Evolutionary conservation across 2,888 invertebrate genomes (phyloP).

Genomic region (Frankliniella fusca): DNA sequence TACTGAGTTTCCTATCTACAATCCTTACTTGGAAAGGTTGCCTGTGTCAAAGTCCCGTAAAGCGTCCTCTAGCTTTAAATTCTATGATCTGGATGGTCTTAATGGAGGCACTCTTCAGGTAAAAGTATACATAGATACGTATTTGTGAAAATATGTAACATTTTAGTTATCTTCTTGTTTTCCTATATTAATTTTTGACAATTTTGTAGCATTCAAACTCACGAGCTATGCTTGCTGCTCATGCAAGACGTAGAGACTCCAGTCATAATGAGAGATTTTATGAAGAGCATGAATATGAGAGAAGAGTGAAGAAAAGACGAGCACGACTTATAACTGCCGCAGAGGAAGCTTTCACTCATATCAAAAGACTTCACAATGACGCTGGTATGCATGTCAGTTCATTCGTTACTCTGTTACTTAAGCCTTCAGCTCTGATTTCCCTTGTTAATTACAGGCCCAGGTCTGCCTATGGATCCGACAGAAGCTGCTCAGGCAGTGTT

Average conservation of each 20-base stretch:
- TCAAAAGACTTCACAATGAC: constrained; percentile 69
- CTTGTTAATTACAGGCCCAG: constrained; percentile 54
- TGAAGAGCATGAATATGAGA: constrained; percentile 95
- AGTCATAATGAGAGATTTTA: constrained; percentile 97
- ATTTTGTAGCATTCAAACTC: constrained; percentile 65
- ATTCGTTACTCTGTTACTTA: neutral
- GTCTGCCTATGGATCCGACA: constrained; percentile 84
- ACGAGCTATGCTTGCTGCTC: constrained; percentile 61
- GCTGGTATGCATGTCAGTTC: constrained; percentile 45
- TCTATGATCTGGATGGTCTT: constrained; percentile 93
- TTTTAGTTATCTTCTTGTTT: neutral
- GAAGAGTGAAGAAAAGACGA: constrained; percentile 83
- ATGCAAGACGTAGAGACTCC: constrained; percentile 79
- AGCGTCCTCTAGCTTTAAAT: constrained; percentile 79
- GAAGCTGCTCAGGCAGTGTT: constrained; percentile 98
- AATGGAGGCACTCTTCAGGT: constrained; percentile 47
- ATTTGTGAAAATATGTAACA: neutral
- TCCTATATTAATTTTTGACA: neutral
- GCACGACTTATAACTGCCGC: constrained; percentile 89
- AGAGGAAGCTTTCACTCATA: constrained; percentile 97
- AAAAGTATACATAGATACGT: constrained; percentile 16
- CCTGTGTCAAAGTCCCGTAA: constrained; percentile 80
- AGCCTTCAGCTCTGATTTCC: neutral
- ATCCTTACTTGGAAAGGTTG: constrained; percentile 89
- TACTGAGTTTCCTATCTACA: constrained; percentile 92